Conservation (phyloP, 2,797 vertebrate genomes). For the Arctocebus calabarensis region DNA sequence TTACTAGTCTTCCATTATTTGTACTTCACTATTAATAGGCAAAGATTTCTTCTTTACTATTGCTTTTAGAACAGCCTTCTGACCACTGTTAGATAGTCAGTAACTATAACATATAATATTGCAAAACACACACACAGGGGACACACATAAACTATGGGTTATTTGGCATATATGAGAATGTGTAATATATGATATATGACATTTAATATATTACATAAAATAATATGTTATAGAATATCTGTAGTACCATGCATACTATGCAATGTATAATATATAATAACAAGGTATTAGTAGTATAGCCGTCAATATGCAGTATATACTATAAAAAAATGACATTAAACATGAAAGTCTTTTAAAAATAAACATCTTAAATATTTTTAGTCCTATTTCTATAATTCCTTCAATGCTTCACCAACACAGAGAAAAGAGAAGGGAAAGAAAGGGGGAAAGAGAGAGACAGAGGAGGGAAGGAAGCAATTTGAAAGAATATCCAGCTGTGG, state of each 20-base stretch:
- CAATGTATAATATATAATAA: not conserved
- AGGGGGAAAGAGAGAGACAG: not conserved
- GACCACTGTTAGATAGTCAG: not conserved
- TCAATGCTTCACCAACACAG: not conserved
- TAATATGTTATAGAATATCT: not conserved
- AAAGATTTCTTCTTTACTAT: not conserved
- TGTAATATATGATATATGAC: not conserved
- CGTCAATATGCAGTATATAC: not conserved
- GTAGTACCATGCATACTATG: not conserved
- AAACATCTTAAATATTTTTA: not conserved
- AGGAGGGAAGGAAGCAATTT: not conserved
- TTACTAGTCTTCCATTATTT: not conserved
- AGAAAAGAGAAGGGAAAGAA: not conserved
- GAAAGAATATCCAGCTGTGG: not conserved
- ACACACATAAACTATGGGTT: not conserved
- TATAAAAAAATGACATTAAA: not conserved
- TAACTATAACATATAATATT: not conserved
- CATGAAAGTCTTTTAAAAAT: not conserved
- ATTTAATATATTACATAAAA: not conserved
- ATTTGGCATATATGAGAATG: not conserved
- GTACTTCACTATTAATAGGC: not conserved
- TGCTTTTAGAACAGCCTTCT: not conserved
- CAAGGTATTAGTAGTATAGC: not conserved
- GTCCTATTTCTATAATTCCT: not conserved
- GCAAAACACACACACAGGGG: not conserved